A percentile compares a stretch with the other conserved stretches of the same genome.
Conservation (phyloP, 2,888 invertebrate species). For the Acanthosepion lycidas region DNA sequence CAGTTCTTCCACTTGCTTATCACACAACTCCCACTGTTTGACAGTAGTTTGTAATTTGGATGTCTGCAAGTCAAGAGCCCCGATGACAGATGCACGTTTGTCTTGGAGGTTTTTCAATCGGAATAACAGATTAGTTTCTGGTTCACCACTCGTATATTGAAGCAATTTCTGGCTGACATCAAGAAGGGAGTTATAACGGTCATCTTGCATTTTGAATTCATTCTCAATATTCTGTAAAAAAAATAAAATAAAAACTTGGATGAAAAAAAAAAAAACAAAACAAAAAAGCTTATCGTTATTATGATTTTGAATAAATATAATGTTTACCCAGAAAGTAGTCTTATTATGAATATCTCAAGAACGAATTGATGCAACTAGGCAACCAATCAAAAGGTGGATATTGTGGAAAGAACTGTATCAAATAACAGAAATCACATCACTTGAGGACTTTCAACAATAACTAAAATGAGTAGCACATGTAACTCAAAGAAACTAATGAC, state of each 20-base stretch:
- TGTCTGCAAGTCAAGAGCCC: slow-evolving; percentile 61
- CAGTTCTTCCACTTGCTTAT: slow-evolving; percentile 70
- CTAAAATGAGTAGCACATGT: too few relatives aligned
- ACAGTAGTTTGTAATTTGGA: slow-evolving; percentile 63
- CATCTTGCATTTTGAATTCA: slow-evolving; percentile 67
- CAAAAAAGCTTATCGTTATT: too few relatives aligned
- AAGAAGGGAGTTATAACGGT: slow-evolving; percentile 64
- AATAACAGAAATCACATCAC: too few relatives aligned
- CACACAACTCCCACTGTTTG: slow-evolving; percentile 68
- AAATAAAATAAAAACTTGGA: not conserved
- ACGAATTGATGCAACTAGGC: too few relatives aligned
- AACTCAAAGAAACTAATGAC: too few relatives aligned
- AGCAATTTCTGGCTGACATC: slow-evolving; percentile 63
- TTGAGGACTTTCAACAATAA: too few relatives aligned
- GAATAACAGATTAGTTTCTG: slow-evolving; percentile 60
- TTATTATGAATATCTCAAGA: too few relatives aligned
- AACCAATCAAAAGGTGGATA: too few relatives aligned
- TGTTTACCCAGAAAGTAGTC: too few relatives aligned
- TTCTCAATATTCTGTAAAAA: slow-evolving; percentile 61
- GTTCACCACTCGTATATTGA: slow-evolving; percentile 61
- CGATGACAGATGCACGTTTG: slow-evolving; percentile 61
- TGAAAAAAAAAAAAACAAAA: not conserved
- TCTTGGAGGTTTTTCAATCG: slow-evolving; percentile 62
- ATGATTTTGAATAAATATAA: too few relatives aligned
- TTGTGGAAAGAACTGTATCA: too few relatives aligned